Base-by-base conservation (phyloP, 2,888 invertebrate genomes). In the Pristionchus entomophagus region DNA sequence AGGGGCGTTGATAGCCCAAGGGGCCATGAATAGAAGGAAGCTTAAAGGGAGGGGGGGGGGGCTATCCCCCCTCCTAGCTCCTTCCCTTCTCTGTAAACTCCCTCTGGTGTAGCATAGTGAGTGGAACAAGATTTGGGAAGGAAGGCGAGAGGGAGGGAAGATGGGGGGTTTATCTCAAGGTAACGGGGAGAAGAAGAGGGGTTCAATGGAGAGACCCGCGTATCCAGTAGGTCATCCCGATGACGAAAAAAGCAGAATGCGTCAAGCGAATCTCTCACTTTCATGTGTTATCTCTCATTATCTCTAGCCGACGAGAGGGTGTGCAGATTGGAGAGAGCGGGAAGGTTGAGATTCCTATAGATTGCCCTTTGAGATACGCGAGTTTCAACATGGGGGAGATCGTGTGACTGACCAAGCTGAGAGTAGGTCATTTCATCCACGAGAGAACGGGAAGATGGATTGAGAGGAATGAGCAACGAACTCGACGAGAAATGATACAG, bases 81-180 rank as follows among this genome's bases (percentile, higher is more conserved):
- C 73, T 45, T 45, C 69, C 32, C 41, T 19, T 26, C 35, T 73
- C 73, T 73, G 73, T 73, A 73, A 73, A 73, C 73, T 73, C 41
- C 73, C 38, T 73, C 73, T 35, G 38, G 73, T 73, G 73, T 73
- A 45, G 45, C 73, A 73, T 73, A 45, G 73, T 73, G 73, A 45
- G 73, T 73, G 73, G 73, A 73, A 73, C 73, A 73, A 73, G 73
- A 73, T 73, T 73, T 73, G 45, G 73, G 41, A 22, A 41, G 73
- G 38, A 32, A 45, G 73, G 14, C 38, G 73, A 45, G 73, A 73
- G 73, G 73, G 35, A n/a, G n/a, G n/a, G n/a, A n/a, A n/a, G n/a
- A n/a, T n/a, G 65, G 35, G 35, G 19, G 35, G 45, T 73, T 73
- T 73, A 73, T 73, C 38, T 73, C 73, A 73, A 73, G 73, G 73